These are phyloP conservation scores for Nephrocerus scutellatus DNA, from an alignment of 2,888 invertebrate genomes.

Conservation along the genomic window DNA sequence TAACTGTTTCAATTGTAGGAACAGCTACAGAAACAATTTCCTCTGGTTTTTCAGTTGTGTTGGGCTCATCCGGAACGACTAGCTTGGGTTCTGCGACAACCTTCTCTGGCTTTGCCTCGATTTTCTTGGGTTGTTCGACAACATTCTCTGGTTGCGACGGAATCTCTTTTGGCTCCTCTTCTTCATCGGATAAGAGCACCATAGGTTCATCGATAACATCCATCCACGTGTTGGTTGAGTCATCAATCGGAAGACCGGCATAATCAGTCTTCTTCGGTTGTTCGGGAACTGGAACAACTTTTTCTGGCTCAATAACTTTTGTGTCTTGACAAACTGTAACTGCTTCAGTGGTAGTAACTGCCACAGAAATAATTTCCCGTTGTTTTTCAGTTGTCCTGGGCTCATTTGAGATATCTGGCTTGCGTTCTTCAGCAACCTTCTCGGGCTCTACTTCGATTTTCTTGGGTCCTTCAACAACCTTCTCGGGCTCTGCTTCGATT, in stretches of 20 bases:
- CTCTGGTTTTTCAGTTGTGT: not conserved
- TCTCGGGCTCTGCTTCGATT: not conserved
- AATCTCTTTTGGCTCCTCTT: slow-evolving; percentile 1
- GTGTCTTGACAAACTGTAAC: too few relatives aligned
- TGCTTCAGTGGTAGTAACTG: not conserved
- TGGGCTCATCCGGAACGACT: not conserved
- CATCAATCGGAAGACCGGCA: slow-evolving; percentile 31
- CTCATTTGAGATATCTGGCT: not conserved
- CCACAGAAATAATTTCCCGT: slow-evolving; percentile 6
- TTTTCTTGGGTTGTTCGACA: not conserved
- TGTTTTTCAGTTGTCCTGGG: too few relatives aligned
- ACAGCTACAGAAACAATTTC: not conserved
- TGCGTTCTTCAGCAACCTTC: not conserved
- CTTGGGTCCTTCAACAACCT: slow-evolving; percentile 1
- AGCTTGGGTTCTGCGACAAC: not conserved
- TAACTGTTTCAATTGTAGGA: not conserved
- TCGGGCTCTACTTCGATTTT: not conserved
- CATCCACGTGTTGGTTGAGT: slow-evolving; percentile 34
- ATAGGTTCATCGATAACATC: slow-evolving; percentile 37
- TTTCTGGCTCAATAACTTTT: not conserved
- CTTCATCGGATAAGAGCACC: slow-evolving; percentile 34
- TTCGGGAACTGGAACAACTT: slow-evolving; percentile 6
- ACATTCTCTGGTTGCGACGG: not conserved
- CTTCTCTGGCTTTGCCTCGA: not conserved
- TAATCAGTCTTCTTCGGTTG: slow-evolving; percentile 21